Evolutionary conservation across 2,888 invertebrate genomes (phyloP).

Genomic region (Metopia argyrocephala): DNA sequence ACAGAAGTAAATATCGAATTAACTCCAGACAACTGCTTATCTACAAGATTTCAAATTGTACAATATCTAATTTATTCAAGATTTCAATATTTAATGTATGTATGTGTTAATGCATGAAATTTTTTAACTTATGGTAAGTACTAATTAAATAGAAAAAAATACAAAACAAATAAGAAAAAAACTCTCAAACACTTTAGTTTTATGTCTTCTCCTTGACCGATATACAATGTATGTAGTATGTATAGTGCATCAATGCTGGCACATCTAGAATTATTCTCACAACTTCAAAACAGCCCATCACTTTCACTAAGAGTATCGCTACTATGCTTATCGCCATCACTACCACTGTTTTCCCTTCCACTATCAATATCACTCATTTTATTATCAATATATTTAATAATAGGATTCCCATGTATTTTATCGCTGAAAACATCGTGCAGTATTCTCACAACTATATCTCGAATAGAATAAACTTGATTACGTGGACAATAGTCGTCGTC

Average conservation of each 20-base stretch:
- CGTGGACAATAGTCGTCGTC: slow-evolving; percentile 93
- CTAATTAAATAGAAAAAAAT: slow-evolving; percentile 29
- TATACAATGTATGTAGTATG: no score
- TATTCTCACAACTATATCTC: slow-evolving; percentile 83
- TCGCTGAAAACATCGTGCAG: slow-evolving; percentile 79
- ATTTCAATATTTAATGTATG: no score
- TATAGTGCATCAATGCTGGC: no score
- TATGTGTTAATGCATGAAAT: slow-evolving; percentile 24
- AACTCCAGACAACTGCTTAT: background rate
- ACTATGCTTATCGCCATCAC: no score
- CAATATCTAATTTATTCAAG: slow-evolving; percentile 36
- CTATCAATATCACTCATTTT: no score
- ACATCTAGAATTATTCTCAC: no score
- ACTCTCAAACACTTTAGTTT: background rate
- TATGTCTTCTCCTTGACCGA: background rate
- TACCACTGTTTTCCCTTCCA: no score
- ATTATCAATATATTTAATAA: slow-evolving; percentile 76
- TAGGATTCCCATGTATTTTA: slow-evolving; percentile 73
- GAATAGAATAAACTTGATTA: slow-evolving; percentile 89
- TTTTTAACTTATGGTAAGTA: slow-evolving; percentile 41
- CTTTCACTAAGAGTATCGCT: no score
- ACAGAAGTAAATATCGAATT: background rate
- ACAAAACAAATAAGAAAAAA: background rate
- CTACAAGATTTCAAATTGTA: slow-evolving; percentile 40
- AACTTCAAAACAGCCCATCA: slow-evolving; percentile 77